Percentiles rank a stretch among this genome's conserved stretches.
Evolutionary conservation across 1,140 invertebrate species (phyloP).

Genomic region (Sitodiplosis mosellana): DNA sequence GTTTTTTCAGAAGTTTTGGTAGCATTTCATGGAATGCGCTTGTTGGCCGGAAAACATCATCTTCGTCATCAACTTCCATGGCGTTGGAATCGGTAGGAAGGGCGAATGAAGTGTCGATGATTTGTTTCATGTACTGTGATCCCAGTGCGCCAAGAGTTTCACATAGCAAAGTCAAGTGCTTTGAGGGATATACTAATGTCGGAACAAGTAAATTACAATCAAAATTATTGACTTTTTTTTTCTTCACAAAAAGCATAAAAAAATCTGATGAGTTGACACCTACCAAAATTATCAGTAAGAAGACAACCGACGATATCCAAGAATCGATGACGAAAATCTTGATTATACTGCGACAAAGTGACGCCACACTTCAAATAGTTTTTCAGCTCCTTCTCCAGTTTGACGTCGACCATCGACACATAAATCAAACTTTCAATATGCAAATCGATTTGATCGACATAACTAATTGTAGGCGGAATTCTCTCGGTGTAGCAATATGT

Average conservation of each 20-base stretch:
- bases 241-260: too few species aligned
- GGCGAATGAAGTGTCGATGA: too few species aligned
- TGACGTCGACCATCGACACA: slow-evolving; percentile 14
- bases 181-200: slow-evolving; percentile 13
- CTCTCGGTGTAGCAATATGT: slow-evolving; percentile 36
- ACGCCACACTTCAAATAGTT: slow-evolving; percentile 18
- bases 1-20: slow-evolving; percentile 18
- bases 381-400: slow-evolving; percentile 13
- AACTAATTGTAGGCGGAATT: slow-evolving; percentile 10
- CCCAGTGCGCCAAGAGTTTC: slow-evolving; percentile 20
- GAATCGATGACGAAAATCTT: slow-evolving; percentile 16
- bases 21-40: slow-evolving; percentile 18
- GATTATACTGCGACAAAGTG: slow-evolving; percentile 15
- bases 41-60: too few species aligned
- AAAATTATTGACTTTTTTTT: background rate
- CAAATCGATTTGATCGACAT: slow-evolving; percentile 20
- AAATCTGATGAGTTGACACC: background rate
- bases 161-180: slow-evolving; percentile 17
- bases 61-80: slow-evolving; percentile 4
- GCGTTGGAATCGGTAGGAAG: slow-evolving; percentile 4
- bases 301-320: slow-evolving; percentile 17
- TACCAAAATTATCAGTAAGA: slow-evolving; percentile 14
- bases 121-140: slow-evolving; percentile 13
- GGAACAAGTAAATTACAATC: background rate
- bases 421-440: slow-evolving; percentile 22